Evolutionary conservation across 1,140 invertebrate species (phyloP).

Genomic region (Neodiprion pinetum): DNA sequence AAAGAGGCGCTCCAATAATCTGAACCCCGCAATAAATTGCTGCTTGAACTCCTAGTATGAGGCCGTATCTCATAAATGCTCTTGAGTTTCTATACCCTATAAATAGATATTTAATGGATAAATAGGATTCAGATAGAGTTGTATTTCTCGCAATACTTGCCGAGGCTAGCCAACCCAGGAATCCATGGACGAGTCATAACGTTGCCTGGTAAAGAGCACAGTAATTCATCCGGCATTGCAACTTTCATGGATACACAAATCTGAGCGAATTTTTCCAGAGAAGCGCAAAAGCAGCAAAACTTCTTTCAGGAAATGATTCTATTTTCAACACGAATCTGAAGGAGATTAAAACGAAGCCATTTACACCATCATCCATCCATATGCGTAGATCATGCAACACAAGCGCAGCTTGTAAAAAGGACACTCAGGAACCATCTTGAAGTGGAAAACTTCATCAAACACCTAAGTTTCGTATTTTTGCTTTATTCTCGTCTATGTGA

Average conservation of each 20-base stretch:
- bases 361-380: slow-evolving; percentile 63
- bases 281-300: slow-evolving; percentile 36
- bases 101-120: neutral
- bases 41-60: slow-evolving; percentile 59
- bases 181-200: slow-evolving; percentile 69
- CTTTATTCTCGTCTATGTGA: slow-evolving; percentile 35
- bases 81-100: slow-evolving; percentile 50
- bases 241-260: slow-evolving; percentile 45
- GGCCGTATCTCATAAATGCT: slow-evolving; percentile 61
- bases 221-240: slow-evolving; percentile 33
- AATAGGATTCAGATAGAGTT: slow-evolving; percentile 35
- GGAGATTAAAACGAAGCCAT: slow-evolving; percentile 76
- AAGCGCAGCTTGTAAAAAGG: too few species aligned
- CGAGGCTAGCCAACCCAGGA: slow-evolving; percentile 69
- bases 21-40: slow-evolving; percentile 61
- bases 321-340: slow-evolving; percentile 71
- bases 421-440: too few species aligned
- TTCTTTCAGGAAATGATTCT: slow-evolving; percentile 30
- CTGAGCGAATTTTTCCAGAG: slow-evolving; percentile 41
- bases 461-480: neutral
- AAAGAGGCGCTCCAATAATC: slow-evolving; percentile 58
- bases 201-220: slow-evolving; percentile 63
- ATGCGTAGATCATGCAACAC: slow-evolving; percentile 66
- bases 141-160: slow-evolving; percentile 72
- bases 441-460: neutral